Conservation (phyloP, 2,888 invertebrate species). For the Cristatella mucedo region DNA sequence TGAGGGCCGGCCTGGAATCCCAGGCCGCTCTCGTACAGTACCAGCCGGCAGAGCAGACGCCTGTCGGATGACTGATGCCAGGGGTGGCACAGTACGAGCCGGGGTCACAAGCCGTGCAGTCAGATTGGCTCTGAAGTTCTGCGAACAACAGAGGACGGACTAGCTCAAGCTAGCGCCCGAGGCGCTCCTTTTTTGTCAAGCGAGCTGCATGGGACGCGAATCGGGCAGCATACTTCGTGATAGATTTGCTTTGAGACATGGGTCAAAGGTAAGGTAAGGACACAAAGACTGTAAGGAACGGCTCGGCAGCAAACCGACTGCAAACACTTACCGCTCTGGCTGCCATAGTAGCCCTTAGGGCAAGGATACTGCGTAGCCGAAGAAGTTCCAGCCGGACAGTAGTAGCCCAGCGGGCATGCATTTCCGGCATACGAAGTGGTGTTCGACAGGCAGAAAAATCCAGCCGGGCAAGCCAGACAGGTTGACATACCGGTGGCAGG, state of each 20-base stretch:
- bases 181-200: too few relatives aligned
- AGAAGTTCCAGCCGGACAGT: slow-evolving; percentile 22
- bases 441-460: slow-evolving; percentile 25
- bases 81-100: slow-evolving; percentile 25
- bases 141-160: too few relatives aligned
- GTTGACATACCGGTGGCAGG: slow-evolving; percentile 15
- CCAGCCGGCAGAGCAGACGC: slow-evolving; percentile 26
- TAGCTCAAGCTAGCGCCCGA: too few relatives aligned
- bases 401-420: slow-evolving; percentile 24
- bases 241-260: too few relatives aligned
- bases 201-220: too few relatives aligned
- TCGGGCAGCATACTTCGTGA: too few relatives aligned
- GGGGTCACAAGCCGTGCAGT: slow-evolving; percentile 27
- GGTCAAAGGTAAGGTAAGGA: neutral
- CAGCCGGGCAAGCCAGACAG: slow-evolving; percentile 21
- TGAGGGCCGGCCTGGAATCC: slow-evolving; percentile 22
- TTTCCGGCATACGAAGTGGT: slow-evolving; percentile 18
- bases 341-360: slow-evolving; percentile 23
- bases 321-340: slow-evolving; percentile 18
- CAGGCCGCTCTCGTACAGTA: slow-evolving; percentile 30
- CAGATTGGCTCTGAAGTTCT: too few relatives aligned
- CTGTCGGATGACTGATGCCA: slow-evolving; percentile 19
- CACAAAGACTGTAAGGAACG: neutral
- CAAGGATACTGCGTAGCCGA: slow-evolving; percentile 23
- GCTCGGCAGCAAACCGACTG: neutral